Evolutionary conservation across 2,888 invertebrate genomes (phyloP).

Genomic region (Alloscopus bannaensis): DNA sequence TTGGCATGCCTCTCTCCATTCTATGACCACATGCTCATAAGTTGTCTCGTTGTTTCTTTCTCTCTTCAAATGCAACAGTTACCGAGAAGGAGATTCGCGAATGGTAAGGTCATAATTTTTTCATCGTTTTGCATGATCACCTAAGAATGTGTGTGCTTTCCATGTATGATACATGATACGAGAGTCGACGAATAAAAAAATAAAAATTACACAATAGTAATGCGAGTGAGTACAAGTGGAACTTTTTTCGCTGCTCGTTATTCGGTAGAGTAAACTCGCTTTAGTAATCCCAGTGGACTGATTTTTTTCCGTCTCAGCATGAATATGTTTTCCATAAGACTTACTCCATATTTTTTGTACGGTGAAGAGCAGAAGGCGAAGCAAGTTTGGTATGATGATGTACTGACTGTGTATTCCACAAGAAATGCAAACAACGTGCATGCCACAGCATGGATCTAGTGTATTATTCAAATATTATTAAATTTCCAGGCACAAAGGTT

Average conservation of each 20-base stretch:
- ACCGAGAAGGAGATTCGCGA: conserved; percentile 77
- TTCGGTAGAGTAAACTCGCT: not conserved
- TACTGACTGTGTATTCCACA: too few relatives aligned
- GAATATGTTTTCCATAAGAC: too few relatives aligned
- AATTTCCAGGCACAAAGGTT: conserved; percentile 64
- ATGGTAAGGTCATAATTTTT: conserved; percentile 73
- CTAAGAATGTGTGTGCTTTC: too few relatives aligned
- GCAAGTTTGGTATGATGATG: not conserved
- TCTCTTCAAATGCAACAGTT: conserved; percentile 74
- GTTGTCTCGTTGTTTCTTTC: too few relatives aligned
- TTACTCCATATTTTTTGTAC: conserved; percentile 9
- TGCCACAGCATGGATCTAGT: not conserved
- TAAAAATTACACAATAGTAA: conserved; percentile 77
- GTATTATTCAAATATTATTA: conserved; percentile 17
- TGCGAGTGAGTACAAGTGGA: conserved; percentile 64
- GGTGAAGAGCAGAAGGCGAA: not conserved
- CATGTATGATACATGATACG: too few relatives aligned
- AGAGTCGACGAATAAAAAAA: too few relatives aligned
- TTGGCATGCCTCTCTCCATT: too few relatives aligned
- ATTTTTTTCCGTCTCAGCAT: too few relatives aligned
- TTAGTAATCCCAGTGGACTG: too few relatives aligned
- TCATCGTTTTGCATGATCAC: conserved; percentile 75
- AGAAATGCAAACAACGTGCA: too few relatives aligned
- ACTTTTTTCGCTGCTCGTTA: conserved; percentile 61
- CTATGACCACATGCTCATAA: too few relatives aligned